Conservation (phyloP, 2,888 invertebrate species). For the Sphaerophoria rueppellii region DNA sequence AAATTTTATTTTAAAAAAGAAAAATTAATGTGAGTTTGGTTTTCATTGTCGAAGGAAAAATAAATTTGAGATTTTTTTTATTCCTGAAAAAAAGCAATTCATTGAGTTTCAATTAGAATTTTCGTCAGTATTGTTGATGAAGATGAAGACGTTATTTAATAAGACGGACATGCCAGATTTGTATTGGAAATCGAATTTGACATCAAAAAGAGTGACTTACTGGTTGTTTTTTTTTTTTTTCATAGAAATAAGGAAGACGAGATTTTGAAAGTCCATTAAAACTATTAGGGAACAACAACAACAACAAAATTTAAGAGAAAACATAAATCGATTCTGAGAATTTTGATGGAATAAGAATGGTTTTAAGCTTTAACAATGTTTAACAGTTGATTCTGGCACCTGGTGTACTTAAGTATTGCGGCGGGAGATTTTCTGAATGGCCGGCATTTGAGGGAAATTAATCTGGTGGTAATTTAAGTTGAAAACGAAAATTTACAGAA, state of each 20-base stretch:
- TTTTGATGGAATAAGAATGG: too few species aligned
- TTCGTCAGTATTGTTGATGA: constrained; percentile 10
- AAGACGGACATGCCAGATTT: constrained; percentile 12
- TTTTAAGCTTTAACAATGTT: too few species aligned
- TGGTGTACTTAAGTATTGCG: too few species aligned
- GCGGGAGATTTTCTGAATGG: too few species aligned
- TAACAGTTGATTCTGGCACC: too few species aligned
- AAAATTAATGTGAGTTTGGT: neutral
- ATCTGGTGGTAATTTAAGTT: too few species aligned
- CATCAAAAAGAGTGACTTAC: constrained; percentile 40
- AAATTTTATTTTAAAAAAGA: constrained; percentile 14
- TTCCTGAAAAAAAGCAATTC: constrained; percentile 55
- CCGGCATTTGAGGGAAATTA: too few species aligned
- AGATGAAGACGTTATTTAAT: constrained; percentile 35
- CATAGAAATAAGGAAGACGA: neutral
- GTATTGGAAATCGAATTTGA: constrained; percentile 37
- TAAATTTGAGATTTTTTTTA: constrained; percentile 1
- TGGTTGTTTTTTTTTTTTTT: neutral
- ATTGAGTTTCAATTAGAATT: constrained; percentile 67
- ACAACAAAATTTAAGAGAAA: too few species aligned
- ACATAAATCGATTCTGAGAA: too few species aligned
- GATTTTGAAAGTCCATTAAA: too few species aligned
- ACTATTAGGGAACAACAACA: too few species aligned
- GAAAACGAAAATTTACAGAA: too few species aligned
- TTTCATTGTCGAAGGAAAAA: constrained; percentile 22